phyloP scores from a whole-genome alignment of 2,113 vertebrate species.

The Lepus europaeus region DNA sequence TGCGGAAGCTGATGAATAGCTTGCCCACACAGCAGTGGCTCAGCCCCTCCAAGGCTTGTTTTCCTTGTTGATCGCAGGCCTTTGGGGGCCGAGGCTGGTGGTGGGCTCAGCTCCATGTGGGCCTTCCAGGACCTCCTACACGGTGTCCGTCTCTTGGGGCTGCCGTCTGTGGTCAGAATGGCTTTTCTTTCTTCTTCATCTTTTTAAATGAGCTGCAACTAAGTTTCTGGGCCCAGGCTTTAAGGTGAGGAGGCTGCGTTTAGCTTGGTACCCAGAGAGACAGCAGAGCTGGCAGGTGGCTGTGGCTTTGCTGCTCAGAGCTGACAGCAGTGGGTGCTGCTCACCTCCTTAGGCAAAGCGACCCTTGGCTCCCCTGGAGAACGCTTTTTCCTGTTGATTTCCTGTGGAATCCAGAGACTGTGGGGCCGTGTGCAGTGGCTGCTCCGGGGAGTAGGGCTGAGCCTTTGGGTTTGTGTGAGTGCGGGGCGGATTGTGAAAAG shows the following conservation, averaged over 20 bases:
- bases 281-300: not conserved
- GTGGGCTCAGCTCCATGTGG: not conserved
- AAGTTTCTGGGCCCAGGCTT: not conserved
- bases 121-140: fast-evolving
- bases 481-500: not conserved
- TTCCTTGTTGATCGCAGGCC: not conserved
- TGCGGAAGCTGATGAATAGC: not conserved
- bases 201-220: not conserved
- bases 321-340: fast-evolving
- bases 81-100: fast-evolving
- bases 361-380: fast-evolving
- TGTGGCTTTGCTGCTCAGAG: fast-evolving
- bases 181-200: not conserved
- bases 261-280: not conserved
- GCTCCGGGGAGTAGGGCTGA: not conserved
- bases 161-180: not conserved
- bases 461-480: not conserved
- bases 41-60: not conserved
- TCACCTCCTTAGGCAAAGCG: fast-evolving
- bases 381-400: fast-evolving
- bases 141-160: not conserved
- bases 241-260: not conserved
- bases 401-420: fast-evolving
- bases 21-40: not conserved
- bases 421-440: fast-evolving